Percentiles rank a stretch among this genome's conserved stretches.
These are phyloP conservation scores for Drosophila merina DNA, from an alignment of 2,888 invertebrate genomes.

Conservation along the genomic window DNA sequence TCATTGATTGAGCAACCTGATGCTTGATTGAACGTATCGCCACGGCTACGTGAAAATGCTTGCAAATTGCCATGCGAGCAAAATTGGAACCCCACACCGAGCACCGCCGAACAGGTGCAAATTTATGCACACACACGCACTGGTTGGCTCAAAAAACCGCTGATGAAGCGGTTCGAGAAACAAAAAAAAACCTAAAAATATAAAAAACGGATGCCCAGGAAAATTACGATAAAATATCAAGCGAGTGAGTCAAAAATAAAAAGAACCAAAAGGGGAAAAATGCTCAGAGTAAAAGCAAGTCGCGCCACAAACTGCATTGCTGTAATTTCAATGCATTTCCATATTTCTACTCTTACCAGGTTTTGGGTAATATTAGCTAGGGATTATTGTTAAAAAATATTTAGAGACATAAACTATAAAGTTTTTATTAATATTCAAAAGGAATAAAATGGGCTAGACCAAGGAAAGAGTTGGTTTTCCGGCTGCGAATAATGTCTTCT, in stretches of 20 bases:
- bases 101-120: constrained; percentile 38
- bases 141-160: constrained; percentile 26
- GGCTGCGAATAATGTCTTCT: too few species aligned
- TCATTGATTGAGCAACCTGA: constrained; percentile 61
- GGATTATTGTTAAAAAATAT: background rate
- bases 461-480: too few species aligned
- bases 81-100: constrained; percentile 20
- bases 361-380: background rate
- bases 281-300: constrained; percentile 12
- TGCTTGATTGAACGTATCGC: constrained; percentile 72
- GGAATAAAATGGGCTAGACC: too few species aligned
- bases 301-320: constrained; percentile 58
- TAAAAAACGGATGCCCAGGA: constrained; percentile 22
- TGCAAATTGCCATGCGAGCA: constrained; percentile 35
- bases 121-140: constrained; percentile 43
- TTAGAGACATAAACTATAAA: too few species aligned
- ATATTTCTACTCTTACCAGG: constrained; percentile 24
- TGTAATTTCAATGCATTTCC: constrained; percentile 62
- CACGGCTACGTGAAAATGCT: constrained; percentile 54
- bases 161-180: constrained; percentile 43
- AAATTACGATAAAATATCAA: constrained; percentile 37
- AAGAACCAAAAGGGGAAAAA: background rate
- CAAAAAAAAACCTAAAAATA: constrained; percentile 14
- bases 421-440: too few species aligned
- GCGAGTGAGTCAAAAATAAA: constrained; percentile 10